phyloP scores from a whole-genome alignment of 2,888 invertebrate species.

The Caenorhabditis sp. region DNA sequence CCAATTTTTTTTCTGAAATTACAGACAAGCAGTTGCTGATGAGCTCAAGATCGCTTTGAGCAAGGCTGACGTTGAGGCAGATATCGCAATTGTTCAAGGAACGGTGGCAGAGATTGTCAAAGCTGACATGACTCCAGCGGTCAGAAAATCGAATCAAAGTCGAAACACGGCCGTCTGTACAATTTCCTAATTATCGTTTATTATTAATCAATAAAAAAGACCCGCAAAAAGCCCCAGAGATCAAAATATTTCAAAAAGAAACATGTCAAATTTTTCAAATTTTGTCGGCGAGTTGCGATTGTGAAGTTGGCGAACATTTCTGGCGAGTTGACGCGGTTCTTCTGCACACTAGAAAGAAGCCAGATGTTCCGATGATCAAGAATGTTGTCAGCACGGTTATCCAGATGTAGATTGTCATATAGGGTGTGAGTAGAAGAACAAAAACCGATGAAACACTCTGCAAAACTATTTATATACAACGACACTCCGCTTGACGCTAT shows the following conservation, averaged over 20 bases:
- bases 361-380: conserved; percentile 41
- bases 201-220: not conserved
- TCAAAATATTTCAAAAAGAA: not conserved
- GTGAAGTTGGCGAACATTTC: conserved; percentile 23
- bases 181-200: conserved; percentile 16
- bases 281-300: conserved; percentile 39
- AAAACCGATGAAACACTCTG: conserved; percentile 47
- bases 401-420: conserved; percentile 47
- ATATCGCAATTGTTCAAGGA: conserved; percentile 77
- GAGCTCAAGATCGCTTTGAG: conserved; percentile 78
- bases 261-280: conserved; percentile 6
- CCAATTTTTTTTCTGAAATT: no score
- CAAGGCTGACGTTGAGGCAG: conserved; percentile 78
- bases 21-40: conserved; percentile 77
- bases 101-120: conserved; percentile 15
- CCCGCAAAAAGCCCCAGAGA: no score
- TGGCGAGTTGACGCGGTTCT: conserved; percentile 27
- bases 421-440: conserved; percentile 43
- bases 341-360: conserved; percentile 36
- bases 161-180: conserved; percentile 28
- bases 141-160: conserved; percentile 24
- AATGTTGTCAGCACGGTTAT: conserved; percentile 32
- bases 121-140: not conserved
- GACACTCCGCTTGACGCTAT: not conserved
- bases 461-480: conserved; percentile 1